Percentiles rank a stretch among this genome's conserved stretches.
Evolutionary conservation across 2,113 vertebrate genomes (phyloP).

Genomic region (Eretmochelys imbricata): DNA sequence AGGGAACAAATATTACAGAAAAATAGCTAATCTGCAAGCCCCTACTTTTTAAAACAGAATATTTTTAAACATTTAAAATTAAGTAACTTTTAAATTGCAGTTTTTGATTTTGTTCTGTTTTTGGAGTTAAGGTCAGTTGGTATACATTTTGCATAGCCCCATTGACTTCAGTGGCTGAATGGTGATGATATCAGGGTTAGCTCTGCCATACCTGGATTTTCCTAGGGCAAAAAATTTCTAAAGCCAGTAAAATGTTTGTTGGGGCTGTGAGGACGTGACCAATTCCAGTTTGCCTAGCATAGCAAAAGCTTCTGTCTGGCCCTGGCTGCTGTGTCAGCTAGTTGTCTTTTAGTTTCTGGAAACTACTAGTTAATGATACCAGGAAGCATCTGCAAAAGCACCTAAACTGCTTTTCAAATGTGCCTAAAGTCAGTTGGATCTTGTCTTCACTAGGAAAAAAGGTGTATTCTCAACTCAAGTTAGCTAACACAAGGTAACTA

Average conservation of each 20-base stretch:
- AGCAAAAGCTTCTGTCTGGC: background rate
- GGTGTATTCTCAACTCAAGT: background rate
- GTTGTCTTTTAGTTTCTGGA: background rate
- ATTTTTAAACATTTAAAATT: background rate
- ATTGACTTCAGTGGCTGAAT: background rate
- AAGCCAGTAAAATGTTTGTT: background rate
- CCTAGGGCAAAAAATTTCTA: background rate
- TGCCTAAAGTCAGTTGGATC: background rate
- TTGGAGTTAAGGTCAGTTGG: background rate
- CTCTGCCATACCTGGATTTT: background rate
- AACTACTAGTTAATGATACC: background rate
- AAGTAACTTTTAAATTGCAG: background rate
- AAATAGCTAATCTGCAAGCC: background rate
- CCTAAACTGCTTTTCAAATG: background rate
- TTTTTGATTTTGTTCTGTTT: background rate
- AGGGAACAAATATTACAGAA: background rate
- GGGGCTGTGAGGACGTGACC: background rate
- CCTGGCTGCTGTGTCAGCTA: background rate
- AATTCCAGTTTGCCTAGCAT: background rate
- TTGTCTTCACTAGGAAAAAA: background rate
- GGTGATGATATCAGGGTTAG: background rate
- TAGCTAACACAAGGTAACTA: background rate
- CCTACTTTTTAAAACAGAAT: background rate
- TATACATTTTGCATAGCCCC: fast-evolving
- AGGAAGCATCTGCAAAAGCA: background rate